Percentiles rank a stretch among this genome's conserved stretches.
These are phyloP conservation scores for Tachycineta bicolor DNA, from an alignment of 2,113 vertebrate species.

Conservation along the genomic window DNA sequence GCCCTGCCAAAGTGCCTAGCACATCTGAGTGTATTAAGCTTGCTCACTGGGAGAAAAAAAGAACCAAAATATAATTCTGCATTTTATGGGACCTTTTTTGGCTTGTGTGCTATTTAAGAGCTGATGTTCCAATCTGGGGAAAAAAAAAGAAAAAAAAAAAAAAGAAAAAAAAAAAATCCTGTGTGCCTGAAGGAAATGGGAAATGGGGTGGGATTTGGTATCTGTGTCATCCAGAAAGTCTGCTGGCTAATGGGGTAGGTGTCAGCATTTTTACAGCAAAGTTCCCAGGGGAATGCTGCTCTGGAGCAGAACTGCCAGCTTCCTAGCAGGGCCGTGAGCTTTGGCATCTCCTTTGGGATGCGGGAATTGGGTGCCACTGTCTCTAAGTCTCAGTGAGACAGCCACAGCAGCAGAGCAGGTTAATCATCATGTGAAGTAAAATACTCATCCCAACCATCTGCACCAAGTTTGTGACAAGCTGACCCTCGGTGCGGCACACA, in stretches of 20 bases:
- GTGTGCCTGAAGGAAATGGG: conserved; percentile 32
- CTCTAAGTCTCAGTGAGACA: neutral
- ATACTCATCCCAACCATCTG: neutral
- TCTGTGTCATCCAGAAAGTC: conserved; percentile 34
- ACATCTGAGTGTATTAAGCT: neutral
- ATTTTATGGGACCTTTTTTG: conserved; percentile 1
- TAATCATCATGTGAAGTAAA: neutral
- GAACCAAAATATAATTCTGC: neutral
- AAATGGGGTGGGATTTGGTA: neutral
- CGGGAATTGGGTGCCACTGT: neutral
- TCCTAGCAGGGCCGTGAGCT: neutral
- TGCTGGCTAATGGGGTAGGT: neutral
- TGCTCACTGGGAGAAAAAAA: neutral
- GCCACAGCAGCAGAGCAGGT: neutral
- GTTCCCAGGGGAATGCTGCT: neutral
- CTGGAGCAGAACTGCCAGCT: neutral
- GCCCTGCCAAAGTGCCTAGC: conserved; percentile 32
- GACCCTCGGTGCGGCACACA: neutral
- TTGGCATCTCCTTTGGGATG: neutral
- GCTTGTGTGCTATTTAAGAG: neutral
- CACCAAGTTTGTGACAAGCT: neutral
- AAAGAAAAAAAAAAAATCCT: neutral
- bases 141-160: accelerated
- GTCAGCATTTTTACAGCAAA: neutral
- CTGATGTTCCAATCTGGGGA: neutral